A percentile compares a stretch with the other conserved stretches of the same genome.
Conservation (phyloP, 2,888 invertebrate genomes). For the Amaurobius ferox region DNA sequence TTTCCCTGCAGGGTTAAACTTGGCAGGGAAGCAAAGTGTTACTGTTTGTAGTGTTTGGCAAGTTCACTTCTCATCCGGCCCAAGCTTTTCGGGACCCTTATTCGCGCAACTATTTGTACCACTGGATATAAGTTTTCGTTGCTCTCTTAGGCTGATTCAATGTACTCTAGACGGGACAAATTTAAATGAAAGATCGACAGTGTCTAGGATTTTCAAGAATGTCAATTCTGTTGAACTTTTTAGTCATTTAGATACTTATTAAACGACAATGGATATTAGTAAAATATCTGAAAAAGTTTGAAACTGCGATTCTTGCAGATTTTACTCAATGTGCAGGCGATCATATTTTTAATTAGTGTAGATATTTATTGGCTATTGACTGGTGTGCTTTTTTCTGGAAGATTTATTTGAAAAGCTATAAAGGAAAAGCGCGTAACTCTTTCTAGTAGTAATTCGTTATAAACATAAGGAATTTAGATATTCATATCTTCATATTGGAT, state of each 20-base stretch:
- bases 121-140: slow-evolving; percentile 51
- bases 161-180: too few relatives aligned
- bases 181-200: too few relatives aligned
- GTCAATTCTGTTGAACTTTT: too few relatives aligned
- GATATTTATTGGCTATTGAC: too few relatives aligned
- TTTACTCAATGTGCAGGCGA: too few relatives aligned
- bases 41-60: slow-evolving; percentile 25
- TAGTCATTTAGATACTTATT: too few relatives aligned
- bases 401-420: slow-evolving; percentile 27
- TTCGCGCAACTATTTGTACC: slow-evolving; percentile 36
- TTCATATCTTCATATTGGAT: slow-evolving; percentile 47
- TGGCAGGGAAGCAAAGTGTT: neutral
- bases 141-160: neutral
- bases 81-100: slow-evolving; percentile 33
- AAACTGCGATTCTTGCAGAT: too few relatives aligned
- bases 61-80: slow-evolving; percentile 17
- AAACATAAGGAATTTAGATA: slow-evolving; percentile 45
- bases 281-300: too few relatives aligned
- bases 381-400: neutral
- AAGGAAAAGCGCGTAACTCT: slow-evolving; percentile 31
- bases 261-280: too few relatives aligned
- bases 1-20: slow-evolving; percentile 23
- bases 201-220: too few relatives aligned
- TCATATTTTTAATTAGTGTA: too few relatives aligned
- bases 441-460: slow-evolving; percentile 49